Percentiles rank a stretch among this genome's conserved stretches.
These are phyloP conservation scores for Morus bassanus DNA, from an alignment of 2,797 vertebrate species.

Conservation along the genomic window DNA sequence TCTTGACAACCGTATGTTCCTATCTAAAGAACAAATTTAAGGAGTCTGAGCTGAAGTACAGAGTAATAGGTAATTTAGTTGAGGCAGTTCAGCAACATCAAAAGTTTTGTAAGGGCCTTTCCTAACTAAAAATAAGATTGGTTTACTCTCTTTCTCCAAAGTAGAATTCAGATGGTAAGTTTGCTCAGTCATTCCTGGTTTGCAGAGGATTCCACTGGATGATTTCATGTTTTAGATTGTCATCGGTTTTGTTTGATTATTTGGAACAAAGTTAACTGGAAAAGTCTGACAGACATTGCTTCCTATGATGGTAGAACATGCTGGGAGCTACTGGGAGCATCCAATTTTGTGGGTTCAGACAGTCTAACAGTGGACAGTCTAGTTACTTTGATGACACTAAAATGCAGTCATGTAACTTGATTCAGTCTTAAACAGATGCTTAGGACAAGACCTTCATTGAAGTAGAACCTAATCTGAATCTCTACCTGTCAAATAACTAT, in stretches of 20 bases:
- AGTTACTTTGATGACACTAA: neutral
- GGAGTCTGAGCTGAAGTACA: neutral
- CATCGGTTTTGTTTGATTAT: neutral
- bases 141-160: neutral
- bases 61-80: neutral
- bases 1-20: neutral
- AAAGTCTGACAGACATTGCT: neutral
- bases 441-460: neutral
- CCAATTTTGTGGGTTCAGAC: rapidly evolving
- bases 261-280: neutral
- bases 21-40: neutral
- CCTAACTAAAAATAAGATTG: neutral
- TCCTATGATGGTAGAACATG: neutral
- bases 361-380: neutral
- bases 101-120: neutral
- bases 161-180: neutral
- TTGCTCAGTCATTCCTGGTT: neutral
- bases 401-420: neutral
- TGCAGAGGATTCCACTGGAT: neutral
- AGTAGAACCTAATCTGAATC: neutral
- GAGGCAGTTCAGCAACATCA: neutral
- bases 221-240: neutral
- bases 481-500: neutral
- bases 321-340: neutral
- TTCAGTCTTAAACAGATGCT: neutral